Percentiles rank a stretch among this genome's conserved stretches.
These are phyloP conservation scores for Zosterops japonicus DNA, from an alignment of 2,113 vertebrate species.

Conservation along the genomic window DNA sequence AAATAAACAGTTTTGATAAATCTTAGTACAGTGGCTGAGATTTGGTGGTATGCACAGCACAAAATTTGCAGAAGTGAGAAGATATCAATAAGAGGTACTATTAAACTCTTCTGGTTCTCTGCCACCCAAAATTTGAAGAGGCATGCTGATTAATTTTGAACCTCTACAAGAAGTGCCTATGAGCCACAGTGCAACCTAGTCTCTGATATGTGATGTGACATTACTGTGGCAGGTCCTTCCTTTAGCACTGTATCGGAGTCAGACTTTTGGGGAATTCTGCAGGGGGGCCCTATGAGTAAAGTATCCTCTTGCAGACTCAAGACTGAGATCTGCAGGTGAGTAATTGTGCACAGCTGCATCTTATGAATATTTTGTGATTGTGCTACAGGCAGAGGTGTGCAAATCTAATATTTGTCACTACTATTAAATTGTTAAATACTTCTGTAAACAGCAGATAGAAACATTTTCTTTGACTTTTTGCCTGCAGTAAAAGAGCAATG, in stretches of 20 bases:
- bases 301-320: not conserved
- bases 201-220: not conserved
- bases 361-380: not conserved
- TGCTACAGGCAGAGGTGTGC: not conserved
- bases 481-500: not conserved
- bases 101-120: not conserved
- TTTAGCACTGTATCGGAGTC: not conserved
- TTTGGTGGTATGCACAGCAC: not conserved
- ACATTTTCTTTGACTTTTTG: not conserved
- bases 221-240: not conserved
- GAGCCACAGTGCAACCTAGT: not conserved
- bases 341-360: not conserved
- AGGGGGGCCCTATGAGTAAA: fast-evolving
- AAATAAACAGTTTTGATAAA: not conserved
- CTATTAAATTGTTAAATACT: not conserved
- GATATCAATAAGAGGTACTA: not conserved
- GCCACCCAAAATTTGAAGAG: not conserved
- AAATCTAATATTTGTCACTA: not conserved
- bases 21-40: not conserved
- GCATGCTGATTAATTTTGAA: not conserved
- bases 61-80: not conserved
- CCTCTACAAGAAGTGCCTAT: not conserved
- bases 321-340: not conserved
- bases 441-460: not conserved
- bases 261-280: not conserved